These are phyloP conservation scores for Anseranas semipalmata DNA, from an alignment of 2,113 vertebrate species.

Conservation along the genomic window DNA sequence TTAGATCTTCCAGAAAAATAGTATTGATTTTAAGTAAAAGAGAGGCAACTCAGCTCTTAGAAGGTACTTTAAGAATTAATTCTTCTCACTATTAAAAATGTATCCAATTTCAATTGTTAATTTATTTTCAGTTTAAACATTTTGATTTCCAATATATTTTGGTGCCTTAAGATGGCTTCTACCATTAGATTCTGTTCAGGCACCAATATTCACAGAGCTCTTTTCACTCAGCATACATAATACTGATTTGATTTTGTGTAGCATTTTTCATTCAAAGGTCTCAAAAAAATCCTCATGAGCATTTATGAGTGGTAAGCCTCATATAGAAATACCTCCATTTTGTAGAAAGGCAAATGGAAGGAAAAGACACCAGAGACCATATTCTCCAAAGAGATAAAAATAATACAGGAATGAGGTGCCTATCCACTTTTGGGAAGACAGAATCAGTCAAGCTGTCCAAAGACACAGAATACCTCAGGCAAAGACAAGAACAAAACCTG, in stretches of 20 bases:
- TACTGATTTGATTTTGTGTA: background rate
- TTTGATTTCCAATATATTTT: background rate
- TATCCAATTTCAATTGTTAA: background rate
- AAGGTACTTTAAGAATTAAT: background rate
- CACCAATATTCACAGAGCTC: background rate
- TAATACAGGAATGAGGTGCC: background rate
- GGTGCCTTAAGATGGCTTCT: background rate
- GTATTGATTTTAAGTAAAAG: background rate
- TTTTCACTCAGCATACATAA: background rate
- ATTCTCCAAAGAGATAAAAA: background rate
- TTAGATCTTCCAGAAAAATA: background rate
- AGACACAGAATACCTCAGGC: background rate
- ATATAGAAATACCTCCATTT: background rate
- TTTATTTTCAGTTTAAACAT: background rate
- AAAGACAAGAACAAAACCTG: background rate
- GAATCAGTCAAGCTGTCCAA: background rate
- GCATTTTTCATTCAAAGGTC: background rate
- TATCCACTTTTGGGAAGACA: background rate
- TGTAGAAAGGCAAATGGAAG: background rate
- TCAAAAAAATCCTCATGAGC: background rate
- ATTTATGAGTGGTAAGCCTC: background rate
- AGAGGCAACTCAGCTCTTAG: background rate
- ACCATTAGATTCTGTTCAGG: background rate
- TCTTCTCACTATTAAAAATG: background rate
- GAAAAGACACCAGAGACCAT: background rate